phyloP scores from a whole-genome alignment of 2,113 vertebrate species.

The Tachuris rubrigastra region DNA sequence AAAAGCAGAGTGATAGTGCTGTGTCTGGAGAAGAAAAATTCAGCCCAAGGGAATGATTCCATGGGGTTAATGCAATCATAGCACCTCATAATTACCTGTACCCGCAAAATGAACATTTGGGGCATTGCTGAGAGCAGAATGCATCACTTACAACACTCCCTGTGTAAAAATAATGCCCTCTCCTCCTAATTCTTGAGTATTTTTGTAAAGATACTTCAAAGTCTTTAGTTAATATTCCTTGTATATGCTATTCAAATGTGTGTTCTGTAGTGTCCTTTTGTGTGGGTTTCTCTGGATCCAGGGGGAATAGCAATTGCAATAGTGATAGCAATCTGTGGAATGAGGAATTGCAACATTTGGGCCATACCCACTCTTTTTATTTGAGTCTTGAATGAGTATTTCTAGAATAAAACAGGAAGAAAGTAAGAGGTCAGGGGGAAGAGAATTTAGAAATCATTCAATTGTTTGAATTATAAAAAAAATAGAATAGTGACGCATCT shows the following conservation, averaged over 20 bases:
- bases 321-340: constrained; percentile 44
- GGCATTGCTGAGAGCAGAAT: not conserved
- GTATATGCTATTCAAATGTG: not conserved
- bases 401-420: constrained; percentile 20
- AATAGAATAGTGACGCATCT: not conserved
- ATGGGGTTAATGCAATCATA: not conserved
- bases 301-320: constrained; percentile 12
- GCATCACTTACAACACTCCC: not conserved
- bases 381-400: constrained; percentile 24
- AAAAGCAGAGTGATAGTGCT: not conserved
- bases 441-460: constrained; percentile 15
- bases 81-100: not conserved
- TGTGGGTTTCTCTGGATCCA: not conserved
- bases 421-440: not conserved
- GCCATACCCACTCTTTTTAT: not conserved
- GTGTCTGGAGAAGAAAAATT: not conserved
- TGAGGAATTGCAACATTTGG: constrained; percentile 46
- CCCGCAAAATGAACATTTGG: not conserved
- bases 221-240: not conserved
- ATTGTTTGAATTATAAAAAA: not conserved
- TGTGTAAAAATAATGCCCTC: not conserved
- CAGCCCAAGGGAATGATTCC: not conserved
- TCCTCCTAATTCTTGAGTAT: not conserved
- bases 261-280: constrained; percentile 10
- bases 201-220: constrained; percentile 5